Evolutionary conservation across 2,888 invertebrate genomes (phyloP), one percentile per base, ranked within the genome.

Genomic region (Drosophila lutescens): DNA sequence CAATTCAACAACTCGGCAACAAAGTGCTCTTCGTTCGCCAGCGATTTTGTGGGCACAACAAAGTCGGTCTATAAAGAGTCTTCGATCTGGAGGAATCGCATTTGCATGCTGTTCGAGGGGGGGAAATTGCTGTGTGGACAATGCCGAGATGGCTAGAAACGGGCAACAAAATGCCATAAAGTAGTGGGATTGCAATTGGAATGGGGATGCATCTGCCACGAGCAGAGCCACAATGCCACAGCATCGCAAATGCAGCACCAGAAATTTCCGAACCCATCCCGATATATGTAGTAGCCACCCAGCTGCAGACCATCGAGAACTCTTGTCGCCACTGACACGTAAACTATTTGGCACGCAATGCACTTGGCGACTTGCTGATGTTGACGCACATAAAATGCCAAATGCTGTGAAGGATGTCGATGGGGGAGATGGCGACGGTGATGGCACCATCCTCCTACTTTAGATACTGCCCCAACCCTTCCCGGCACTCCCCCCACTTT

Each of bases 261-360:
- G 34, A 17, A 46, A 46, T 46, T 46, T 26, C 15, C 26, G n/a
- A 46, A 26, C n/a, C 46, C 44, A 13, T 15, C 40, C 40, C 30
- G n/a, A n/a, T 30, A 30, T 30, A 30, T 30, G 30, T 1, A 15
- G 12, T 2, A 41, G 15, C 40, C 40, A 41, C 40, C 40, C 40
- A 44, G 7, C n/a, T 8, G n/a, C 12, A 12, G 26, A 54, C 58
- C 58, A 47, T 44, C 59, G 38, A 43, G 77, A 51, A 65, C 62
- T 65, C 66, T 65, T 66, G 70, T 59, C 79, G 72, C 71, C 84
- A 69, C 78, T 72, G 77, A 78, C 86, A 89, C 86, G 89, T 88
- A 88, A 89, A 85, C 80, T 80, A 89, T 85, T 85, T 89, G 89
- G 79, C 84, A 85, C 89, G 83, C 84, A 87, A 76, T 89, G 88